Base-by-base conservation (phyloP, 2,888 invertebrate genomes). In the Metellina segmentata region DNA sequence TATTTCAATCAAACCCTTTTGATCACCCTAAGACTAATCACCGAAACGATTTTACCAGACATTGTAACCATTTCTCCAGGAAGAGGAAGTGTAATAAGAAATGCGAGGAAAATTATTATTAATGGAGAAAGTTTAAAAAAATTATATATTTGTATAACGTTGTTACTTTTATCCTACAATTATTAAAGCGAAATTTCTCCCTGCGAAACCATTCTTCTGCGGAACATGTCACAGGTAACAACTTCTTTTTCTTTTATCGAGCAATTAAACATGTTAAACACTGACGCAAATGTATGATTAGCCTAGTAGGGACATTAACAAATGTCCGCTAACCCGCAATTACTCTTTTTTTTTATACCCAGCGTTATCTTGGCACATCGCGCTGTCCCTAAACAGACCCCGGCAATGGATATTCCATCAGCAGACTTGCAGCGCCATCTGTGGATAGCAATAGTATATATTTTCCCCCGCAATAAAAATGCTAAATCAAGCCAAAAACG, bases 201-300 rank as follows among this genome's bases (percentile, higher is more conserved):
- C 34, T 34, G 4, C 34, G 1, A 34, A 34, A n/a, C 4, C n/a
- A 19, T 77, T 74, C 49, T 83, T 85, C 69, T 6, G 16, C 9
- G 16, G 19, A 77, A 69, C 48, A 61, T 85, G 85, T 77, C 77
- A 49, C 49, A 85, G 69, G 85, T 85, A 85, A 85, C 85, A 77
- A 77, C 85, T 85, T 85, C 85, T 75, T 85, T 85, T 53, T 34
- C 48, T 77, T 85, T 34, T 11, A 70, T 61, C 75, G 34, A 19
- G 77, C 61, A 85, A 85, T 85, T 77, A 85, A 85, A 85, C 85
- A 77, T 77, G 85, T 85, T 85, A 77, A 85, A 74, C 69, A 49
- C 69, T 77, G 77, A 69, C 77, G 77, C 85, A 11, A 85, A 72
- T 19, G 77, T 85, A 85, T 85, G 75, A 85, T 85, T 85, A 85